Evolutionary conservation across 2,888 invertebrate species (phyloP).

Genomic region (Macrosiphum euphorbiae): DNA sequence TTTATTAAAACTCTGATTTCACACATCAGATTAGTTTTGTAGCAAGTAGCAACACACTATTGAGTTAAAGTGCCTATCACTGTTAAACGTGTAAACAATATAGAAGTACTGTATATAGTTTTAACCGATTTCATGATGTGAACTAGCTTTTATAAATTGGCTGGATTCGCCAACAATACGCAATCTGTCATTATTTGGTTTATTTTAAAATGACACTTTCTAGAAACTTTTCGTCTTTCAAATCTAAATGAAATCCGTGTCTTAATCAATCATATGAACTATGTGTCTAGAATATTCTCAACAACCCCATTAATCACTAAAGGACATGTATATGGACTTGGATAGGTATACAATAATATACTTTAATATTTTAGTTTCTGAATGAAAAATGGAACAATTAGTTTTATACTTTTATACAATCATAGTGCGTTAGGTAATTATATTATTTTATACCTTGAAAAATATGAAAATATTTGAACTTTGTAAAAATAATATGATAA

Average conservation of each 20-base stretch:
- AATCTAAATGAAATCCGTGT: conserved; percentile 40
- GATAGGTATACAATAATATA: neutral
- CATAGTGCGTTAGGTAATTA: neutral
- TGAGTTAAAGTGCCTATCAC: neutral
- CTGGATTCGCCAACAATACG: neutral
- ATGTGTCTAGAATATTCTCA: neutral
- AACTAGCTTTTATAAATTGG: neutral
- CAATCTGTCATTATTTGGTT: conserved; percentile 48
- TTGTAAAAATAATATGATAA: neutral
- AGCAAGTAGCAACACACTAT: neutral
- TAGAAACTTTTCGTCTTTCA: neutral
- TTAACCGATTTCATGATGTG: neutral
- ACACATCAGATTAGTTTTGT: neutral
- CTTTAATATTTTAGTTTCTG: conserved; percentile 4
- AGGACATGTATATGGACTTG: conserved; percentile 11
- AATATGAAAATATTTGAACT: neutral
- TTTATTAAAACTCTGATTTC: neutral
- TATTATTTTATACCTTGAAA: neutral
- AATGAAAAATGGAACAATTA: neutral
- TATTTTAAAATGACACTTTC: conserved; percentile 28
- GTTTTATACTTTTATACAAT: neutral
- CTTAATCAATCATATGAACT: conserved; percentile 53
- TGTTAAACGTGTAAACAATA: neutral
- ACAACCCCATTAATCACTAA: conserved; percentile 35
- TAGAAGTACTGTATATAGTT: neutral